Base-by-base conservation (phyloP, 2,888 invertebrate genomes). In the Bhutanitis thaidina region DNA sequence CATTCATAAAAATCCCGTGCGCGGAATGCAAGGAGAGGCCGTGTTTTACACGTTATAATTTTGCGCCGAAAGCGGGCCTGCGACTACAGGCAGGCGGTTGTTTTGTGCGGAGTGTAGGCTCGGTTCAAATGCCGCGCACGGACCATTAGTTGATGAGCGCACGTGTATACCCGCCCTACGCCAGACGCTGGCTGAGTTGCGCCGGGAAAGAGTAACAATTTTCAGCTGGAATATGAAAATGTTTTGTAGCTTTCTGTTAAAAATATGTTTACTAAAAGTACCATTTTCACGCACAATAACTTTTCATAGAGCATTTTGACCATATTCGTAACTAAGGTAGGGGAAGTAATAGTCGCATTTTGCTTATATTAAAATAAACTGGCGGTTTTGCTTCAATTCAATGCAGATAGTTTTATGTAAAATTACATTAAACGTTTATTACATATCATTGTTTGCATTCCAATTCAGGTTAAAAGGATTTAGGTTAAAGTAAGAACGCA, bases 121-220 rank as follows among this genome's bases (percentile, higher is more conserved):
- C 83, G 81, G 88, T 88, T 89, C 89, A 88, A 86, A 87, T 87
- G 87, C 85, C 85, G 87, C 84, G 87, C 80, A 90, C 85, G 90
- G 90, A 82, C 90, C 90, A 90, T 90, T 90, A 90, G 90, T 86
- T 90, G 90, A 90, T 90, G 90, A 90, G 66, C 65, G 83, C 84
- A 78, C 81, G 83, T 83, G 83, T 74, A 71, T 75, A 69, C 79
- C 71, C 77, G 76, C 77, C 79, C 80, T 74, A 73, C 74, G 72
- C 67, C 70, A 71, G 71, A 62, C 70, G 67, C 73, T 64, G 68
- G 67, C 69, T 68, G 63, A 66, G 62, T 61, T 56, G 59, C 68
- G 61, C 61, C 68, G 63, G 63, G 74, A 74, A 80, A 80, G 70
- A 78, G 82, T 80, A 78, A 87, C 86, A 80, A 85, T 87, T 86